Conservation (phyloP, 2,113 vertebrate species). For the Ciconia boyciana region DNA sequence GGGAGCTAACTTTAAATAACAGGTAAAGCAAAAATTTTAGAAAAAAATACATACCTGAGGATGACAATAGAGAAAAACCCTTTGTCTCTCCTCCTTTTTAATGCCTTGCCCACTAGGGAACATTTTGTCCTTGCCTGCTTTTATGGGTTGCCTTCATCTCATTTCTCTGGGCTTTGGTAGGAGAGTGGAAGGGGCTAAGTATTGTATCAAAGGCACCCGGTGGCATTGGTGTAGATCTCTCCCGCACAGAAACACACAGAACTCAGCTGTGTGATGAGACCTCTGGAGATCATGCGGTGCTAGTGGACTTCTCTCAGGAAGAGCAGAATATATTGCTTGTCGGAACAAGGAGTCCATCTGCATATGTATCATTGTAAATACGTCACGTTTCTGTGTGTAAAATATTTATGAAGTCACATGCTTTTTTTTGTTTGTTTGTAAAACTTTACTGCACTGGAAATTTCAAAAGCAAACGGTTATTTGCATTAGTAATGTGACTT, state of each 20-base stretch:
- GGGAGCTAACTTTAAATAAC: neutral
- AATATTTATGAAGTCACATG: slow-evolving; percentile 14
- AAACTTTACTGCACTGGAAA: slow-evolving; percentile 14
- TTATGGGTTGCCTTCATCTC: neutral
- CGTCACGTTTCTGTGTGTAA: neutral
- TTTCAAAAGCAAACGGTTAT: slow-evolving; percentile 24
- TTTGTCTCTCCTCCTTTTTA: neutral
- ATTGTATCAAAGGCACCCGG: neutral
- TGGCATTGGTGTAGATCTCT: neutral
- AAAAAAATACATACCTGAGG: neutral
- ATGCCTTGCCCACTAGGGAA: neutral
- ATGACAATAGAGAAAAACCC: accelerated
- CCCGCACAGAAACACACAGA: accelerated
- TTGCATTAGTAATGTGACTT: slow-evolving; percentile 41
- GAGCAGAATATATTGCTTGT: neutral
- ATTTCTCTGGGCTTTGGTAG: neutral
- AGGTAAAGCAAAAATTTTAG: neutral
- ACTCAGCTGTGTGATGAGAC: neutral
- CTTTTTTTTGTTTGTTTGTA: neutral
- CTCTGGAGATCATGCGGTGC: neutral
- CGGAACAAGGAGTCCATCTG: neutral
- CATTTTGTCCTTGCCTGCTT: neutral
- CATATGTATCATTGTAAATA: neutral
- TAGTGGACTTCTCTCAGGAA: neutral
- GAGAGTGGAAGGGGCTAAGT: neutral